These are phyloP conservation scores for Catagonus wagneri DNA, from an alignment of 2,113 vertebrate genomes.

Conservation along the genomic window DNA sequence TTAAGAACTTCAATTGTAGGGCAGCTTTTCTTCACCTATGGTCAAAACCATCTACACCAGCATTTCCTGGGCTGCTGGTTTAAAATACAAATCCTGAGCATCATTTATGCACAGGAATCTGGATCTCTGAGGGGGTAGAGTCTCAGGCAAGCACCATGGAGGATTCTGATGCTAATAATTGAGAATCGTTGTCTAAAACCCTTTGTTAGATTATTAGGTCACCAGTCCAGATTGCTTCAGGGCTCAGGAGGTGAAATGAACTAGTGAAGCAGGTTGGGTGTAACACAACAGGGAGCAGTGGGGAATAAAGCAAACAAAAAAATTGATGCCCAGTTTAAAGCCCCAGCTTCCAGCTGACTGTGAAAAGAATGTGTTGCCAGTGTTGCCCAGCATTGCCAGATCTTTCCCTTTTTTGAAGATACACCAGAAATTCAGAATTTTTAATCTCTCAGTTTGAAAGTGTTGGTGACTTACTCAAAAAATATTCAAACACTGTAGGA, in stretches of 20 bases:
- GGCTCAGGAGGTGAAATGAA: neutral
- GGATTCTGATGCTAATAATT: neutral
- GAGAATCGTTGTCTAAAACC: neutral
- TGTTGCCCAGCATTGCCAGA: neutral
- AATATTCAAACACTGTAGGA: neutral
- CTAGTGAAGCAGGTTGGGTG: neutral
- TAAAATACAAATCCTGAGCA: neutral
- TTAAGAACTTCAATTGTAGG: neutral
- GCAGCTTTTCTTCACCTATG: neutral
- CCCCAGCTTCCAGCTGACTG: neutral
- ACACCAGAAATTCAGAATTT: slow-evolving; percentile 9
- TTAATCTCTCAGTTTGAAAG: slow-evolving; percentile 20
- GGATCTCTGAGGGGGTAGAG: neutral
- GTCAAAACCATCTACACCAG: neutral
- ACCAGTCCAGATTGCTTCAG: neutral
- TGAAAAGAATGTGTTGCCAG: neutral
- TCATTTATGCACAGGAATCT: neutral
- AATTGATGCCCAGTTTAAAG: neutral
- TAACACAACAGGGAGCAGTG: neutral
- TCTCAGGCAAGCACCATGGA: neutral
- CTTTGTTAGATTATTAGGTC: neutral
- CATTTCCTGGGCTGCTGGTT: neutral
- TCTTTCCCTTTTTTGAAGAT: neutral
- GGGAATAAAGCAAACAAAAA: neutral
- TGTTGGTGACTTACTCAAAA: neutral